These are phyloP conservation scores for Temnothorax nylanderi DNA, from an alignment of 1,140 invertebrate genomes.

Conservation along the genomic window DNA sequence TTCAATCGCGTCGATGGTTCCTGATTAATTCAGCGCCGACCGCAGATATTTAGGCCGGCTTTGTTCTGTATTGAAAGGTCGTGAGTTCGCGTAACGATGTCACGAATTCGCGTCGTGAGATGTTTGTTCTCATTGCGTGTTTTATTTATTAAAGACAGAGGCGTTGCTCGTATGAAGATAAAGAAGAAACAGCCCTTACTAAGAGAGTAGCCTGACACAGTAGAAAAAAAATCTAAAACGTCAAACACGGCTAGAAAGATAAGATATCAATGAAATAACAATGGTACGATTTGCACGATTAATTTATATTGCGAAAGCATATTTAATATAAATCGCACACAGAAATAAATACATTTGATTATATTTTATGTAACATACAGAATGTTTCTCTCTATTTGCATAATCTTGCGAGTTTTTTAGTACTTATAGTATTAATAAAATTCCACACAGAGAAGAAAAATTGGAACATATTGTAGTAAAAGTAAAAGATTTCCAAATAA, in stretches of 20 bases:
- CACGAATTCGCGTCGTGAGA: not conserved
- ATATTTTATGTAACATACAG: not conserved
- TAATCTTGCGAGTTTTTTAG: not conserved
- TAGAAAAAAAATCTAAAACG: not conserved
- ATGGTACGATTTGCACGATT: not conserved
- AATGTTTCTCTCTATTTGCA: not conserved
- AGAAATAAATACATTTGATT: not conserved
- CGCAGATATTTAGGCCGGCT: slow-evolving; percentile 41
- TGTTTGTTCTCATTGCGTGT: slow-evolving; percentile 11
- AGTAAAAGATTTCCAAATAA: not conserved
- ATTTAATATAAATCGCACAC: not conserved
- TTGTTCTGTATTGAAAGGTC: slow-evolving; percentile 27
- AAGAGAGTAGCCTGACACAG: too few relatives aligned
- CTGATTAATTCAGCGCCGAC: slow-evolving; percentile 46
- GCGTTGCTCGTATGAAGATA: not conserved
- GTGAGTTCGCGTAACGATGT: slow-evolving; percentile 4
- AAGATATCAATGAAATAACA: not conserved
- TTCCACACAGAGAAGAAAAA: not conserved
- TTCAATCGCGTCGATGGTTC: slow-evolving; percentile 27
- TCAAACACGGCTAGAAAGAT: not conserved
- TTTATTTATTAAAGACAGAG: slow-evolving; percentile 5
- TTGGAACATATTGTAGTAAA: not conserved
- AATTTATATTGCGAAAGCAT: not conserved
- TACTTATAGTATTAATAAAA: not conserved
- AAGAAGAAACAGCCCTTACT: not conserved